Evolutionary conservation across 1,140 invertebrate species (phyloP).

Genomic region (Aphaenogaster rudis): DNA sequence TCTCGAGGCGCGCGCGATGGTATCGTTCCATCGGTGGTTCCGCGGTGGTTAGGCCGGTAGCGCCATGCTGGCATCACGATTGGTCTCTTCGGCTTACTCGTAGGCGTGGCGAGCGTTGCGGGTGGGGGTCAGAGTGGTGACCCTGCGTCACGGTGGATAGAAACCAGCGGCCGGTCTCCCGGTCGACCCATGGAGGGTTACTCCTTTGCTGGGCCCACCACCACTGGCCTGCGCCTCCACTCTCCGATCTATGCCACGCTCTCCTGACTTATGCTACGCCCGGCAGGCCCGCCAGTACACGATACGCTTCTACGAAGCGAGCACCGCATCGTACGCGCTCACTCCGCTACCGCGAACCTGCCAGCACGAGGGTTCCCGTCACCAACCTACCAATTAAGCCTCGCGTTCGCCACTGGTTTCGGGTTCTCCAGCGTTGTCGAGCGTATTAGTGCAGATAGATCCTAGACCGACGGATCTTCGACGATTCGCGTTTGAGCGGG

Average conservation of each 20-base stretch:
- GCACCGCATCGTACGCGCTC: slow-evolving; percentile 76
- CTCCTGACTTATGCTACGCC: slow-evolving; percentile 77
- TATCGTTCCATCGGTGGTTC: slow-evolving; percentile 77
- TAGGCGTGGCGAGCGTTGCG: slow-evolving; percentile 71
- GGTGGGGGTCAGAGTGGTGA: slow-evolving; percentile 70
- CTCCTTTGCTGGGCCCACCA: slow-evolving; percentile 66
- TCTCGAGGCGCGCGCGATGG: slow-evolving; percentile 78
- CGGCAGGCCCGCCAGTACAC: slow-evolving; percentile 80
- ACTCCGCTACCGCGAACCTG: slow-evolving; percentile 8
- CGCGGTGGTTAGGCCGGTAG: slow-evolving; percentile 75
- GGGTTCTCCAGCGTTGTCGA: background rate
- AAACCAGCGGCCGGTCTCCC: slow-evolving; percentile 58
- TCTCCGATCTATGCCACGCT: slow-evolving; percentile 78
- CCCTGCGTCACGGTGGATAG: slow-evolving; percentile 65
- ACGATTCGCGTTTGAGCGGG: background rate
- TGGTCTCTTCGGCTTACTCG: slow-evolving; percentile 72
- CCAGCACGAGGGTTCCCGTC: slow-evolving; percentile 24
- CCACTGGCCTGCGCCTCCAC: slow-evolving; percentile 69
- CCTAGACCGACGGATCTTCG: background rate
- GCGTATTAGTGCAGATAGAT: background rate
- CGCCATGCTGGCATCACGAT: slow-evolving; percentile 84
- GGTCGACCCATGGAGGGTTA: slow-evolving; percentile 63
- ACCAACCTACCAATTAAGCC: slow-evolving; percentile 13
- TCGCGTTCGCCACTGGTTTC: slow-evolving; percentile 13
- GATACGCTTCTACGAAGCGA: slow-evolving; percentile 83